A percentile compares a stretch with the other conserved stretches of the same genome.
Evolutionary conservation across 1,140 invertebrate species (phyloP).

Genomic region (Phymorhynchus buccinoides): DNA sequence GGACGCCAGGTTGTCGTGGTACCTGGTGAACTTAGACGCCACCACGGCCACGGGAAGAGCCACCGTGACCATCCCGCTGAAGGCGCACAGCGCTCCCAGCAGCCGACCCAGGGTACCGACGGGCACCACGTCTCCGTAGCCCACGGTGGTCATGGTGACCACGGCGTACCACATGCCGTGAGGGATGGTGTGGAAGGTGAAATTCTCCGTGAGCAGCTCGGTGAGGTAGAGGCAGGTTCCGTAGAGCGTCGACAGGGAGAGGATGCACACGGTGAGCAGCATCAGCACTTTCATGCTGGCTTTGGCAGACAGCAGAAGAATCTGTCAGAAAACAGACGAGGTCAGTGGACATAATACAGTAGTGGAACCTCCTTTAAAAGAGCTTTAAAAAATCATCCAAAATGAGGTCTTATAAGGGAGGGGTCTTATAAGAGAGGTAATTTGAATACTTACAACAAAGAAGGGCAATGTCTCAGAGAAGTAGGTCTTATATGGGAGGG

Average conservation of each 20-base stretch:
- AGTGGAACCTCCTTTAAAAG: too few species aligned
- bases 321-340: not conserved
- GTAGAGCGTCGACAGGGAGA: not conserved
- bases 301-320: not conserved
- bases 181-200: constrained; percentile 81
- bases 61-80: constrained; percentile 78
- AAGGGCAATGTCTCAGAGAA: too few species aligned
- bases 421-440: too few species aligned
- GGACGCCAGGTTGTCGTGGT: not conserved
- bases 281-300: not conserved
- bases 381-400: too few species aligned
- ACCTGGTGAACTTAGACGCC: constrained; percentile 83
- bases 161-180: constrained; percentile 92
- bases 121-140: constrained; percentile 91
- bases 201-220: not conserved
- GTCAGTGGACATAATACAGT: too few species aligned
- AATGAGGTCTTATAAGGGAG: too few species aligned
- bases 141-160: constrained; percentile 96
- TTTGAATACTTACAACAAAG: too few species aligned
- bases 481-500: too few species aligned
- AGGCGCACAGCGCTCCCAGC: constrained; percentile 86
- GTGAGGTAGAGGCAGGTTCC: not conserved
- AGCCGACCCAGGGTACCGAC: constrained; percentile 43
- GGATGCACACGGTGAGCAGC: not conserved
- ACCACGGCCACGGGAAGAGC: constrained; percentile 86